phyloP scores from a whole-genome alignment of 2,113 vertebrate genomes.

The Vicugna pacos region DNA sequence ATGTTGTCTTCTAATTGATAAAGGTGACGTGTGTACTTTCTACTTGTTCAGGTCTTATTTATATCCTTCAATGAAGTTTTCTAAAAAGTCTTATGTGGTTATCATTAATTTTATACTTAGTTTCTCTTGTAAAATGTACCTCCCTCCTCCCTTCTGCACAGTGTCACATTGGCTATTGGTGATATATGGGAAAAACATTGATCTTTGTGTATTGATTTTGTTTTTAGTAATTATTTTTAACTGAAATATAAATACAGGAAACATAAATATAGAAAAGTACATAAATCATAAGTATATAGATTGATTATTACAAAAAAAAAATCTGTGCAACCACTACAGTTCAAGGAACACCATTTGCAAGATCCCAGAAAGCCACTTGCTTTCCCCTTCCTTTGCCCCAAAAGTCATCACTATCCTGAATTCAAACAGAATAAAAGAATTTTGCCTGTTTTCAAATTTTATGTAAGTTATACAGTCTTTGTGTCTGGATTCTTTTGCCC shows the following conservation, averaged over 20 bases:
- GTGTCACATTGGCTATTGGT: neutral
- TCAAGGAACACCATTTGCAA: neutral
- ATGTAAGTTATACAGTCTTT: conserved; percentile 10
- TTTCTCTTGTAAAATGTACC: neutral
- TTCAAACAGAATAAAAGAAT: conserved; percentile 23
- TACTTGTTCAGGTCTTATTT: neutral
- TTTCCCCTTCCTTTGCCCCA: neutral
- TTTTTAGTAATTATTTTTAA: conserved; percentile 36
- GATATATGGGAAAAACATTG: neutral
- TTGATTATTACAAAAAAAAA: conserved; percentile 28
- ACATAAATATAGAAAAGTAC: neutral
- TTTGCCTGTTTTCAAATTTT: conserved; percentile 3
- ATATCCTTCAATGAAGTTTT: conserved; percentile 1
- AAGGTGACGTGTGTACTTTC: neutral
- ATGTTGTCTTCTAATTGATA: conserved; percentile 3
- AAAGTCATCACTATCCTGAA: neutral
- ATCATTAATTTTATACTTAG: conserved; percentile 17
- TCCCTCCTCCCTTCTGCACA: neutral
- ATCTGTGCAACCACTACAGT: neutral
- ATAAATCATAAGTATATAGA: neutral
- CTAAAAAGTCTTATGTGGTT: neutral
- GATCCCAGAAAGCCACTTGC: neutral
- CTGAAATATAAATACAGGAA: neutral
- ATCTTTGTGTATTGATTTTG: conserved; percentile 37
- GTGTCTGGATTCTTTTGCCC: conserved; percentile 22